Base-by-base conservation (phyloP, 30 jellyfish, hydroid and myxozoan genomes). In the Chironex yamaguchii region DNA sequence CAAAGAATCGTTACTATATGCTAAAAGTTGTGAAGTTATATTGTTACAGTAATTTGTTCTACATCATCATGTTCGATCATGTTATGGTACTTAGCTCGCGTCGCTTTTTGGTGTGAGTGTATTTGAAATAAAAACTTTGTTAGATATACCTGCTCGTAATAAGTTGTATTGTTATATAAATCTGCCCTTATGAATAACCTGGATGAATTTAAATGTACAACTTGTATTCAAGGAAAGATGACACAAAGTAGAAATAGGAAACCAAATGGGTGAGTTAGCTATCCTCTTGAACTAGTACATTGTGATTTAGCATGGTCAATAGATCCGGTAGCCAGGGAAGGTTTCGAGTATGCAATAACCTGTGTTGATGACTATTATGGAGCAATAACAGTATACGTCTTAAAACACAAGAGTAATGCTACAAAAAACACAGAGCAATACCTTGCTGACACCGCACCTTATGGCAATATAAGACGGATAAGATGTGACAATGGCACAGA, bases 391-490 rank as follows among this genome's bases (percentile, higher is more conserved):
- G 22, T 30, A 3, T 66, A 66, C 30, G 26, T 66, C 30, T 65
- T 66, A 3, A 12, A 50, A 21, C 6, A 23, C 54, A 74, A 74
- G 52, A 11, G 29, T 13, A 84, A 74, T 20, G 85, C 87, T 25
- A n/a, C 62, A 3, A 29, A 51, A 22, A 84, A 82, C 25, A 42
- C 54, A 13, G 22, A 74, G 31, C 25, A 22, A 27, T 74, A 42
- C 85, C 53, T 74, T 3, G 87, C 87, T 2, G 87, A 74, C 29
- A 26, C 52, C 9, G 85, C 87, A 51, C 86, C 85, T 1, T 42
- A 2, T 50, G 87, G 87, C n/a, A 49, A 48, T 9, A 84, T 74
- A 6, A 74, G 26, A 74, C 81, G 84, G 20, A 6, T 71, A 34
- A 48, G 85, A 4, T 3, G 67, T 23, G 80, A 66, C 22, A 66